phyloP scores from a whole-genome alignment of 2,888 invertebrate genomes.

The Machimus atricapillus region DNA sequence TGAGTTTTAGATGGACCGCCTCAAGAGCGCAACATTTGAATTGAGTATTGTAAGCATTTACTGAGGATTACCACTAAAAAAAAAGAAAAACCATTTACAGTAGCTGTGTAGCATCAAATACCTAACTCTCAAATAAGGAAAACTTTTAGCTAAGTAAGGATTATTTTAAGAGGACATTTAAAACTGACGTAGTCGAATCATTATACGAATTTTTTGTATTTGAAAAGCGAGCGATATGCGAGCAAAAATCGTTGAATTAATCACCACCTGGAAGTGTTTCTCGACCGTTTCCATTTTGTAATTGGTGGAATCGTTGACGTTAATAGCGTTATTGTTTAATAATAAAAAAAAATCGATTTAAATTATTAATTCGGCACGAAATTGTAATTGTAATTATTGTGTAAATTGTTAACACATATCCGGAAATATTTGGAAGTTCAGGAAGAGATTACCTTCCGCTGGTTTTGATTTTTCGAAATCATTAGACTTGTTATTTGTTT shows the following conservation, averaged over 20 bases:
- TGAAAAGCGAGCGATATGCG: not conserved
- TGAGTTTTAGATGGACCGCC: conserved; percentile 17
- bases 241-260: conserved; percentile 24
- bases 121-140: not conserved
- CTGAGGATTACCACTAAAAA: not conserved
- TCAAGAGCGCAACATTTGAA: conserved; percentile 31
- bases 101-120: conserved; percentile 31
- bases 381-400: conserved; percentile 2
- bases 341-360: not conserved
- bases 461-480: not conserved
- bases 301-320: conserved; percentile 22
- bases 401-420: conserved; percentile 32
- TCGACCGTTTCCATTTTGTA: conserved; percentile 5
- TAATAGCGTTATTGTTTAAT: conserved; percentile 11
- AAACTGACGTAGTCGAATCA: conserved; percentile 13
- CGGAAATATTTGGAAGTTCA: conserved; percentile 11
- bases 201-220: conserved; percentile 35
- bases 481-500: conserved; percentile 12
- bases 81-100: conserved; percentile 16
- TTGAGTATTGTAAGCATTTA: conserved; percentile 3
- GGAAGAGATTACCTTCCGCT: not conserved
- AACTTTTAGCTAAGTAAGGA: not conserved
- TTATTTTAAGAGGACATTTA: not conserved
- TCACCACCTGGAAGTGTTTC: conserved; percentile 12
- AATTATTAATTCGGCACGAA: not conserved